These are phyloP conservation scores for Araneus ventricosus DNA, from an alignment of 1,140 invertebrate species.

Conservation along the genomic window DNA sequence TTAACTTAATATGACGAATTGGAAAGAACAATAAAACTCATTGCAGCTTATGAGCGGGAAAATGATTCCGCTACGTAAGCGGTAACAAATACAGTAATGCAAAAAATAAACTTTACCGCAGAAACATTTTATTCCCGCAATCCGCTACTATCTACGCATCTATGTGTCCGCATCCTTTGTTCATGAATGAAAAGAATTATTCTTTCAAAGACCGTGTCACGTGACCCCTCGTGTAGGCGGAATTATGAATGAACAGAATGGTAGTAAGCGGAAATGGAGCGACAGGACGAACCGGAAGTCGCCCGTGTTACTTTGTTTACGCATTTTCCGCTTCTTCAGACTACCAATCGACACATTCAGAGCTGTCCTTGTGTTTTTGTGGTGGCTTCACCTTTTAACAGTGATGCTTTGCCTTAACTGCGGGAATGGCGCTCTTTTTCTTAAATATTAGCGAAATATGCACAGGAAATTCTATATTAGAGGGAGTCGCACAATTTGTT, in stretches of 20 bases:
- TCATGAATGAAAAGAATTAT: slow-evolving; percentile 69
- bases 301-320: slow-evolving; percentile 65
- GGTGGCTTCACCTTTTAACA: neutral
- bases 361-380: slow-evolving; percentile 23
- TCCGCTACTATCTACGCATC: neutral
- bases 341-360: slow-evolving; percentile 44
- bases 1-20: too few relatives aligned
- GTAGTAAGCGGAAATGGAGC: slow-evolving; percentile 68
- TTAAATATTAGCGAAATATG: neutral
- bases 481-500: too few relatives aligned
- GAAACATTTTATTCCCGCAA: neutral
- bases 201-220: slow-evolving; percentile 51
- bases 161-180: slow-evolving; percentile 48
- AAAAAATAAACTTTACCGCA: neutral
- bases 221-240: slow-evolving; percentile 68
- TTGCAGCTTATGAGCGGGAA: too few relatives aligned
- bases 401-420: too few relatives aligned
- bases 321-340: neutral
- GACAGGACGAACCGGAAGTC: slow-evolving; percentile 61
- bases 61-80: too few relatives aligned
- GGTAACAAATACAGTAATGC: neutral
- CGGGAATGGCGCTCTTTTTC: neutral
- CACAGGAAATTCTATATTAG: too few relatives aligned
- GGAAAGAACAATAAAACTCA: too few relatives aligned
- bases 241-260: slow-evolving; percentile 58